Evolutionary conservation across 1,140 invertebrate genomes (phyloP).

Genomic region (Gonioctena quinquepunctata): DNA sequence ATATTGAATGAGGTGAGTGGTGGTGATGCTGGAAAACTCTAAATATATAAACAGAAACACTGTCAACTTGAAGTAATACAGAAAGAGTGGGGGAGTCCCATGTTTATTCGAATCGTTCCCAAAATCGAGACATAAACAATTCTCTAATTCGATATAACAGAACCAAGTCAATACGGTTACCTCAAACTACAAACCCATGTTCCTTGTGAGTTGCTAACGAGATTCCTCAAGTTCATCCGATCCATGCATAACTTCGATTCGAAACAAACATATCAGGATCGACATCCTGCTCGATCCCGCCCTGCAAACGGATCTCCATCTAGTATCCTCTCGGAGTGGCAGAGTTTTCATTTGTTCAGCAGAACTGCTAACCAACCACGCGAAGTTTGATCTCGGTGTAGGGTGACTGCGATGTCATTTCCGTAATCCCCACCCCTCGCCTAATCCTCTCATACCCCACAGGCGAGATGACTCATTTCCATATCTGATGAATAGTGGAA

Average conservation of each 20-base stretch:
- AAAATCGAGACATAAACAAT: too few species aligned
- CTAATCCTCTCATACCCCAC: conserved; percentile 32
- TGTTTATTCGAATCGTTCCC: too few species aligned
- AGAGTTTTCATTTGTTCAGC: conserved; percentile 3
- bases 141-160: too few species aligned
- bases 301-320: neutral
- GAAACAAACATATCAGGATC: neutral
- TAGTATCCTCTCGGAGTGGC: neutral
- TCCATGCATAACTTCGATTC: neutral
- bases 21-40: too few species aligned
- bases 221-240: too few species aligned
- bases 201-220: too few species aligned
- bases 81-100: too few species aligned
- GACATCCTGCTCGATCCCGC: neutral
- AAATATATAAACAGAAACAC: too few species aligned
- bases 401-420: neutral
- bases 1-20: too few species aligned
- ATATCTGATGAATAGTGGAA: conserved; percentile 31
- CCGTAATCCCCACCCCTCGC: neutral
- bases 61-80: too few species aligned
- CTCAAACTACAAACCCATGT: too few species aligned
- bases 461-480: conserved; percentile 30
- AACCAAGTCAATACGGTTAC: too few species aligned
- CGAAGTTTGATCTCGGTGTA: neutral
- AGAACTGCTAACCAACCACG: neutral